These are phyloP conservation scores for Columba livia DNA, from an alignment of 2,113 vertebrate genomes.

Conservation along the genomic window DNA sequence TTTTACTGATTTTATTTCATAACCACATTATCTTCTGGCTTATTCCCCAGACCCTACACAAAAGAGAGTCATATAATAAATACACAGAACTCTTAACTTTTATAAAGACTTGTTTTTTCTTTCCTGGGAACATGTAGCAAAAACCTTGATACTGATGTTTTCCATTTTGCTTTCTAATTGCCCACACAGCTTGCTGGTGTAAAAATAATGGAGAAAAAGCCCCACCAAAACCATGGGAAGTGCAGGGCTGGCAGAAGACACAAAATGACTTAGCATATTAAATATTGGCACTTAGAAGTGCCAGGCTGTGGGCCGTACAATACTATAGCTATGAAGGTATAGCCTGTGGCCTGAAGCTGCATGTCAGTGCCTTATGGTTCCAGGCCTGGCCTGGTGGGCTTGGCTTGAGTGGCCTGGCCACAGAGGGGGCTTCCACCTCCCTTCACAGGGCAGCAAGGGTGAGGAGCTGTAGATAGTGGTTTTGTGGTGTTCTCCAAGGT, in stretches of 20 bases:
- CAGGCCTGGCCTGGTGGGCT: not conserved
- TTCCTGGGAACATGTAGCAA: not conserved
- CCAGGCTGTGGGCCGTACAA: not conserved
- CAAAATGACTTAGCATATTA: not conserved
- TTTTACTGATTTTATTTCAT: not conserved
- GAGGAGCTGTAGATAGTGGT: not conserved
- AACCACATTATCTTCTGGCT: not conserved
- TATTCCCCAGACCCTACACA: not conserved
- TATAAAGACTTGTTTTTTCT: not conserved
- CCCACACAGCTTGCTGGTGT: not conserved
- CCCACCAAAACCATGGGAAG: not conserved
- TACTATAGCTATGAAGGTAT: too few relatives aligned
- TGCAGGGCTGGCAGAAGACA: not conserved
- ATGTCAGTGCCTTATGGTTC: not conserved
- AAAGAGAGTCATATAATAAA: not conserved
- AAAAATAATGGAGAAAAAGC: not conserved
- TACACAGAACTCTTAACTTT: not conserved
- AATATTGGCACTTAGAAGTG: not conserved
- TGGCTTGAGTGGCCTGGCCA: not conserved
- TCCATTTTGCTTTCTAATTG: not conserved
- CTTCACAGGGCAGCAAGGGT: accelerated
- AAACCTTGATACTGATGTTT: not conserved
- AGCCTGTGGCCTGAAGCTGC: not conserved
- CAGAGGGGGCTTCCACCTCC: not conserved
- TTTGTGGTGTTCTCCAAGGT: not conserved